These are phyloP conservation scores for Chrysomela aeneicollis DNA, from an alignment of 2,888 invertebrate species.

Conservation along the genomic window DNA sequence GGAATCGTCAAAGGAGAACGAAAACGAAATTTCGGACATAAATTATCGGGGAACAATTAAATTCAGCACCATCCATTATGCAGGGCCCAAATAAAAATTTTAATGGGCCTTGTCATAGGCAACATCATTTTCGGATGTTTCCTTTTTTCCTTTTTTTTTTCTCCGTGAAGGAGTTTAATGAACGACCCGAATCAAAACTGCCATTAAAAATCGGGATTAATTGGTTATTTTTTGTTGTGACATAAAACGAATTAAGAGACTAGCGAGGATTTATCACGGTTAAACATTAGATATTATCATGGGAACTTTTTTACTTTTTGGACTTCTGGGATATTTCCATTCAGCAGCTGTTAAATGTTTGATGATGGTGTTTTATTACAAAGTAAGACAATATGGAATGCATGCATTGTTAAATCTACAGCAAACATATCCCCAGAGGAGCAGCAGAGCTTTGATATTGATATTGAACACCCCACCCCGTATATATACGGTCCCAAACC, in stretches of 20 bases:
- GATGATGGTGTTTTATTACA: too few relatives aligned
- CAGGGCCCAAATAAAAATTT: conserved; percentile 39
- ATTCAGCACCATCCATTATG: conserved; percentile 40
- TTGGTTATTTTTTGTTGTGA: conserved; percentile 29
- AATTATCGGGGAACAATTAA: conserved; percentile 40
- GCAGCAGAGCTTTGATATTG: too few relatives aligned
- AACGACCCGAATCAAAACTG: conserved; percentile 32
- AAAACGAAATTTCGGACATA: conserved; percentile 31
- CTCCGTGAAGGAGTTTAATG: conserved; percentile 29
- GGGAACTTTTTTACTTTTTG: conserved; percentile 6
- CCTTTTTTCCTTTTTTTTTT: conserved; percentile 23
- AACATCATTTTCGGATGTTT: conserved; percentile 30
- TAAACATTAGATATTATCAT: conserved; percentile 16
- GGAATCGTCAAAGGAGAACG: conserved; percentile 27
- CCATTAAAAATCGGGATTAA: conserved; percentile 34
- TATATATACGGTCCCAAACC: too few relatives aligned
- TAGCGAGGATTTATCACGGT: conserved; percentile 17
- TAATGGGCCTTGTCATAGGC: conserved; percentile 40
- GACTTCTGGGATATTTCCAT: not conserved
- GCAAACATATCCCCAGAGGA: too few relatives aligned
- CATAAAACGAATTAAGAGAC: conserved; percentile 27
- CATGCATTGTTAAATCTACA: too few relatives aligned
- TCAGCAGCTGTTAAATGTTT: not conserved
- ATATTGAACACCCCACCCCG: too few relatives aligned
- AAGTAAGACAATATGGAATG: too few relatives aligned